Evolutionary conservation across 2,113 vertebrate species (phyloP).

Genomic region (Excalfactoria chinensis): DNA sequence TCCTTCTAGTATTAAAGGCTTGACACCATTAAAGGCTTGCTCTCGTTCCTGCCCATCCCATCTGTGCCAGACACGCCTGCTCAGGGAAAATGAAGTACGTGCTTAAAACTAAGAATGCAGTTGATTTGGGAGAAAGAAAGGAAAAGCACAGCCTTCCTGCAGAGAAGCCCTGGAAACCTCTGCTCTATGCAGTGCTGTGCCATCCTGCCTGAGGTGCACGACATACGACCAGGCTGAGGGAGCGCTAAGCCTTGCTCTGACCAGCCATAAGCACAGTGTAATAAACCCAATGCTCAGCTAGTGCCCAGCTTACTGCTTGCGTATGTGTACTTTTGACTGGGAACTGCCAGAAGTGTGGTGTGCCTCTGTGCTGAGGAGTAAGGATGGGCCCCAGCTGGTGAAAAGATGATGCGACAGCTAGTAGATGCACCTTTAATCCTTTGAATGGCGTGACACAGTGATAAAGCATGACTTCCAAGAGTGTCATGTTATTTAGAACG

Average conservation of each 20-base stretch:
- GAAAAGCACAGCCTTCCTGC: not conserved
- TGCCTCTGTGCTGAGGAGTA: not conserved
- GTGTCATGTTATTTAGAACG: not conserved
- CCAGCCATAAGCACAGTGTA: not conserved
- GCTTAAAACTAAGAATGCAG: accelerated
- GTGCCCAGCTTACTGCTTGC: not conserved
- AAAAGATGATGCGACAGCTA: not conserved
- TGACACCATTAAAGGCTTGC: not conserved
- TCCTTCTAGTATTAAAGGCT: not conserved
- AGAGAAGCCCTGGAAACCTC: not conserved
- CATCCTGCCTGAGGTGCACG: accelerated
- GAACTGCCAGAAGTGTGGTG: accelerated
- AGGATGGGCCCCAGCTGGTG: not conserved
- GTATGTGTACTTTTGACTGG: not conserved
- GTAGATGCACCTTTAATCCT: not conserved
- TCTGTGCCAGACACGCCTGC: accelerated
- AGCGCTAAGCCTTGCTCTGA: not conserved
- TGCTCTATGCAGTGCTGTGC: not conserved
- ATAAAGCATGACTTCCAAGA: accelerated
- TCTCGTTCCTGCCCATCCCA: not conserved
- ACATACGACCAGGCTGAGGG: not conserved
- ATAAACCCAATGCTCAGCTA: not conserved
- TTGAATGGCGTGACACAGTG: not conserved
- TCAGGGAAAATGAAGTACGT: accelerated
- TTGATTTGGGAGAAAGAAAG: not conserved